These are phyloP conservation scores for Lagorchestes hirsutus DNA, from an alignment of 2,797 vertebrate species.

Conservation along the genomic window DNA sequence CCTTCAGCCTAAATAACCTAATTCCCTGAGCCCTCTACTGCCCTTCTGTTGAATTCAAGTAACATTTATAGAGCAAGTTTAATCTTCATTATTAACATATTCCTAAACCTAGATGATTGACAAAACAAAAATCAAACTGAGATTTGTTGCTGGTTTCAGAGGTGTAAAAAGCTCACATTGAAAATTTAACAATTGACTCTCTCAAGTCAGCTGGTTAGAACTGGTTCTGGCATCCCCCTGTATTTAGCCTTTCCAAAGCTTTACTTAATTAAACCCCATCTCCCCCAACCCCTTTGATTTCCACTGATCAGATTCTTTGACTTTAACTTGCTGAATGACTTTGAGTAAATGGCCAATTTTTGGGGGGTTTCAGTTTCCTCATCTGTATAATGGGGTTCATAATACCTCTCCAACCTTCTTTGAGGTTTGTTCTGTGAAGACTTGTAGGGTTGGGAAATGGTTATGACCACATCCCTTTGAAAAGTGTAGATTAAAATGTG, in stretches of 20 bases:
- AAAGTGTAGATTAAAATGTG: background rate
- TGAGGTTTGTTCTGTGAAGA: background rate
- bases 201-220: background rate
- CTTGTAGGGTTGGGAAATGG: fast-evolving
- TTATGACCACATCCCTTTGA: background rate
- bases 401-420: background rate
- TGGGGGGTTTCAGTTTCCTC: background rate
- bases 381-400: background rate
- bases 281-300: background rate
- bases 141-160: background rate
- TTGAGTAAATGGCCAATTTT: background rate
- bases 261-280: background rate
- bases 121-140: background rate
- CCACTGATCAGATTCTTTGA: background rate
- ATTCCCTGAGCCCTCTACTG: background rate
- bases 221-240: background rate
- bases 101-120: background rate
- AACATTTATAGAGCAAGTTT: background rate
- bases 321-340: background rate
- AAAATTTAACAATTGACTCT: background rate
- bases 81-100: background rate
- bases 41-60: background rate
- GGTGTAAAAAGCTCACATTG: background rate
- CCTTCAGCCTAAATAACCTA: background rate
- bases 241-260: background rate